Evolutionary conservation across 1,140 invertebrate genomes (phyloP), one percentile per base, ranked within the genome.

Genomic region (Capitella teleta): DNA sequence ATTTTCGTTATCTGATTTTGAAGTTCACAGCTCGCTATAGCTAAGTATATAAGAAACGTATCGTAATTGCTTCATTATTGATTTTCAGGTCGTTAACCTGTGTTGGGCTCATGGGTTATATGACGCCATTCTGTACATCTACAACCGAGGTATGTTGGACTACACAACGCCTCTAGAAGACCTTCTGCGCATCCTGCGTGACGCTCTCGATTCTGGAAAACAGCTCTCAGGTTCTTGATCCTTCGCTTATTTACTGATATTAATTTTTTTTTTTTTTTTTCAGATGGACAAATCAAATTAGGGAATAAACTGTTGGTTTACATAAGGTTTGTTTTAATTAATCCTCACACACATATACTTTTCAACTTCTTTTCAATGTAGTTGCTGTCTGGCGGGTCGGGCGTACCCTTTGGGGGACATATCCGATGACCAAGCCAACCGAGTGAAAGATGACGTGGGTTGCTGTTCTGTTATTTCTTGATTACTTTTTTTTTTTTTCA

Each of bases 301-400:
- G 94, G 93, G 16, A 93, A 93, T 60, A 88, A 90, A 58, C 73
- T 98, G 47, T 70, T 98, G 45, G 84, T 98, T 10, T 96, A 94
- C 64, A 68, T 79, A 21, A 75, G 68, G 68, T 71, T n/a, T n/a
- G n/a, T n/a, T n/a, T n/a, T n/a, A n/a, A n/a, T n/a, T n/a, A n/a
- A n/a, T n/a, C n/a, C n/a, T n/a, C n/a, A n/a, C n/a, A n/a, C n/a
- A n/a, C n/a, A n/a, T n/a, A n/a, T n/a, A n/a, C n/a, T n/a, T n/a
- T n/a, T n/a, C n/a, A n/a, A n/a, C n/a, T 26, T 52, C 14, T 47
- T 14, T 46, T 28, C 49, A 78, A 85, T 34, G 1, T 53, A 92
- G 89, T 47, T 93, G 91, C 62, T 96, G 92, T 66, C 75, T 98
- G 55, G 85, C 86, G 19, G 94, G 93, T 1, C 76, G 88, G 50